These are phyloP conservation scores for Salticus scenicus DNA, from an alignment of 2,888 invertebrate species.

Conservation along the genomic window DNA sequence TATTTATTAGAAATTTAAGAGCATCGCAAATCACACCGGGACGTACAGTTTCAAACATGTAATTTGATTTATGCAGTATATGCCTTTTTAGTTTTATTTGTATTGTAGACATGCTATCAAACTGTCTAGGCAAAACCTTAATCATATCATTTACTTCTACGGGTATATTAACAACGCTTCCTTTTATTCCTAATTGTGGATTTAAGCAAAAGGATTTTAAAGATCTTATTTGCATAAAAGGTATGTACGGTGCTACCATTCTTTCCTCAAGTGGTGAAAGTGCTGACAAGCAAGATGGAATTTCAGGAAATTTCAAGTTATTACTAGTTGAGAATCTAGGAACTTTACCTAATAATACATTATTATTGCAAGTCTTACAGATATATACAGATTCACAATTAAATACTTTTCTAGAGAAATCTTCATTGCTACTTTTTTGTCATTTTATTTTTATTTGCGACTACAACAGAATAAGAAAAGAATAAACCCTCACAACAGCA, in stretches of 20 bases:
- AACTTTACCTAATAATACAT: neutral
- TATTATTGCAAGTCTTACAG: neutral
- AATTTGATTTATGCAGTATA: neutral
- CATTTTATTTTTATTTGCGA: neutral
- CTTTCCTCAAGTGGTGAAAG: neutral
- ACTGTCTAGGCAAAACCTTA: neutral
- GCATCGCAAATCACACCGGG: neutral
- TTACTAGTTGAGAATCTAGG: neutral
- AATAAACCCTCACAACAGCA: neutral
- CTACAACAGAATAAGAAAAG: neutral
- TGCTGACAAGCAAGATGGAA: neutral
- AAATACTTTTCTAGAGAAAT: neutral
- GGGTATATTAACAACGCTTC: neutral
- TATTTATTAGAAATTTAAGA: neutral
- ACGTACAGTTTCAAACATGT: neutral
- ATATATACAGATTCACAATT: neutral
- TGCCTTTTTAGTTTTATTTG: slow-evolving; percentile 2
- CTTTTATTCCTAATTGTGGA: neutral
- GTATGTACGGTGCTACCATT: neutral
- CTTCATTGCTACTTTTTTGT: neutral
- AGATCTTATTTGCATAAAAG: neutral
- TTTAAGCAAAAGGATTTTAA: neutral
- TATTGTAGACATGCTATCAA: slow-evolving; percentile 1
- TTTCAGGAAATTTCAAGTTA: neutral
- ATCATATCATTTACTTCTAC: neutral